These are phyloP conservation scores for Cercopithecus mona DNA, from an alignment of 2,113 vertebrate species.

Conservation along the genomic window DNA sequence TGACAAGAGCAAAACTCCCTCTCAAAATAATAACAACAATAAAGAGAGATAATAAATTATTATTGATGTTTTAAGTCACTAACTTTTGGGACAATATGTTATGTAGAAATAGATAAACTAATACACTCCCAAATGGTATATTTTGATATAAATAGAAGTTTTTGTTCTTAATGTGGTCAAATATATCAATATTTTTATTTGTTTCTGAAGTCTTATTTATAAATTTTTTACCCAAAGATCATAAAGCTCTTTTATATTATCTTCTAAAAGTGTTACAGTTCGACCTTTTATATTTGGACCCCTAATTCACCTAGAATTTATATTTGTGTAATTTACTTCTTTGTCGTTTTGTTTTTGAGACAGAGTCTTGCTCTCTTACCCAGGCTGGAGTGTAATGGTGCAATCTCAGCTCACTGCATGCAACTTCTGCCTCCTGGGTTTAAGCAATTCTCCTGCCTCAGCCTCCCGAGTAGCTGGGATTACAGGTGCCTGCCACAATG, in stretches of 20 bases:
- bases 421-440: not conserved
- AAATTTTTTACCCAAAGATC: not conserved
- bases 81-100: not conserved
- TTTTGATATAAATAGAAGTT: not conserved
- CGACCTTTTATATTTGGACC: not conserved
- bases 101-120: not conserved
- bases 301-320: not conserved
- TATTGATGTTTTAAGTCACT: not conserved
- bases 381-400: not conserved
- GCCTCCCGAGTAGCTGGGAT: not conserved
- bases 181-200: not conserved
- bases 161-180: not conserved
- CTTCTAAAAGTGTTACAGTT: not conserved
- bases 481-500: not conserved
- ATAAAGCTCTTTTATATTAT: not conserved
- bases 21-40: too few relatives aligned
- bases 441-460: not conserved
- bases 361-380: not conserved
- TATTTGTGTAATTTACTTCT: not conserved
- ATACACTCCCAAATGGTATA: not conserved
- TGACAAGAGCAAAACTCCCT: too few relatives aligned
- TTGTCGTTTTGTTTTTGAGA: not conserved
- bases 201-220: not conserved
- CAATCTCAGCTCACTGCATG: not conserved
- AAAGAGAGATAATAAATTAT: not conserved